These are phyloP conservation scores for Gouania willdenowi DNA, from an alignment of 2,797 vertebrate genomes.

Conservation along the genomic window DNA sequence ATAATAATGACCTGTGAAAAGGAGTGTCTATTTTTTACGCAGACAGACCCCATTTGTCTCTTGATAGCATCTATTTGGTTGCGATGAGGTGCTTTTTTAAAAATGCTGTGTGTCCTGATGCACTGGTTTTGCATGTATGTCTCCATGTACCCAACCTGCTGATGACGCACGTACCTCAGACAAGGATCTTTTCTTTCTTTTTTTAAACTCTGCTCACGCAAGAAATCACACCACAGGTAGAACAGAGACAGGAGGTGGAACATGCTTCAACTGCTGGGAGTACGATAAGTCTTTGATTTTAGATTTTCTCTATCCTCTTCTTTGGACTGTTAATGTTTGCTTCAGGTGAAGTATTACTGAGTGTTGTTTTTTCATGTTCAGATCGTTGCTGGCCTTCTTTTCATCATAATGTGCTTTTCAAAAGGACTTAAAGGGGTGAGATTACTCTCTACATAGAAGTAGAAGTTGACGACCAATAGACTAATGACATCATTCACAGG, in stretches of 20 bases:
- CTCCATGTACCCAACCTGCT: not conserved
- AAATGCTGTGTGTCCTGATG: conserved; percentile 38
- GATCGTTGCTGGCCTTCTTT: conserved; percentile 53
- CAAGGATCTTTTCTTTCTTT: not conserved
- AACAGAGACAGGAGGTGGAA: conserved; percentile 8
- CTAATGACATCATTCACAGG: conserved; percentile 27
- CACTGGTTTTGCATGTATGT: conserved; percentile 31
- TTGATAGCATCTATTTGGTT: not conserved
- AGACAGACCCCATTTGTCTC: not conserved
- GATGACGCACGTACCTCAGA: not conserved
- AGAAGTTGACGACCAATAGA: too few relatives aligned
- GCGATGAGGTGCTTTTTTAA: not conserved
- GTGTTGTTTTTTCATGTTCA: conserved; percentile 10
- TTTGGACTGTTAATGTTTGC: too few relatives aligned
- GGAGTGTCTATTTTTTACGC: not conserved
- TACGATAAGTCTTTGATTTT: conserved; percentile 47
- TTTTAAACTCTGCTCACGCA: not conserved
- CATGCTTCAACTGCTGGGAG: conserved; percentile 67
- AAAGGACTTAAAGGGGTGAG: conserved; percentile 62
- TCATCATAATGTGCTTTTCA: conserved; percentile 62
- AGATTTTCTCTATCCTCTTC: not conserved
- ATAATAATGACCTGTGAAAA: not conserved
- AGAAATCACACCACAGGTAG: conserved; percentile 1
- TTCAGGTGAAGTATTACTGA: not conserved
- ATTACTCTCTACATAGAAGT: not conserved